phyloP scores from a whole-genome alignment of 2,113 vertebrate genomes.

The Sphaerodactylus townsendi region DNA sequence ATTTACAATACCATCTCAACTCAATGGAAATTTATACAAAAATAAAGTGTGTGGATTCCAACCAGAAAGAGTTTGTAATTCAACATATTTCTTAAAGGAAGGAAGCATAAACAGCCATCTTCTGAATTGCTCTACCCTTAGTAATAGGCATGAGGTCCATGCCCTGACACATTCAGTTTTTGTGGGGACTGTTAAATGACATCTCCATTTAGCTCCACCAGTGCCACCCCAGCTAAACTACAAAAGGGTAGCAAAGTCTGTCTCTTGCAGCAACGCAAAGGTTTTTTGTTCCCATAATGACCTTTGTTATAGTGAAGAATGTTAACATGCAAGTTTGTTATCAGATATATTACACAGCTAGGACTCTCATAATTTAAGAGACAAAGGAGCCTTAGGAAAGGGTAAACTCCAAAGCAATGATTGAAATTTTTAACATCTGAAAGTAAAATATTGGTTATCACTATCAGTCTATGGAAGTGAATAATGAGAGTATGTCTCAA shows the following conservation, averaged over 20 bases:
- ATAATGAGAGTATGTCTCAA: too few relatives aligned
- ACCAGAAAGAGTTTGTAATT: not conserved
- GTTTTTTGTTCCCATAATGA: not conserved
- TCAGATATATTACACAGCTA: not conserved
- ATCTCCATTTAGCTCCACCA: not conserved
- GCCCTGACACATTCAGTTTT: not conserved
- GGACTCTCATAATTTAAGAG: not conserved
- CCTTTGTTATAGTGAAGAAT: not conserved
- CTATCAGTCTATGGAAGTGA: not conserved
- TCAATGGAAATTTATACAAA: not conserved
- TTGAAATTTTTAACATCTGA: not conserved
- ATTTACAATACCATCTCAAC: not conserved
- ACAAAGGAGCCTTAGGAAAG: constrained; percentile 1
- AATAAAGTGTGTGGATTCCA: not conserved
- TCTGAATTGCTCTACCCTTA: not conserved
- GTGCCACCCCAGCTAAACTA: not conserved
- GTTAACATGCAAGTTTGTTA: not conserved
- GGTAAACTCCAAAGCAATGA: not conserved
- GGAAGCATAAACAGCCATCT: not conserved
- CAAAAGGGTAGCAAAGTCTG: not conserved
- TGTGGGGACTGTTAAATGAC: not conserved
- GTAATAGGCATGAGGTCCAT: not conserved
- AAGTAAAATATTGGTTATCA: not conserved
- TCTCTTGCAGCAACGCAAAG: not conserved
- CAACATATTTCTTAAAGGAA: not conserved